phyloP scores from a whole-genome alignment of 2,113 vertebrate species.

The Anguilla japonica region DNA sequence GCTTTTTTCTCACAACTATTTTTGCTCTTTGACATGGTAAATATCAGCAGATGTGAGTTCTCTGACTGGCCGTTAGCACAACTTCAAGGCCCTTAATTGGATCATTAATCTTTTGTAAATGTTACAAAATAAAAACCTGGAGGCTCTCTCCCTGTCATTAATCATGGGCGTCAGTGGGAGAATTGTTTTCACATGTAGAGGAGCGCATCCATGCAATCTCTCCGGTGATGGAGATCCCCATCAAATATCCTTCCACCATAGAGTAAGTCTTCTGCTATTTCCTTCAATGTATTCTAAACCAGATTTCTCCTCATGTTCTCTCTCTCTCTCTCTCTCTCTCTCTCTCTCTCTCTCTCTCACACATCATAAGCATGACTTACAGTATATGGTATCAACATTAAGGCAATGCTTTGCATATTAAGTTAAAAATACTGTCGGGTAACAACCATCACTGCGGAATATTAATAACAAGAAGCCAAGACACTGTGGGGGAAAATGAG shows the following conservation, averaged over 20 bases:
- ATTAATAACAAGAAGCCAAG: not conserved
- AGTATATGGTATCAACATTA: not conserved
- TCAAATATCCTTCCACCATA: conserved; percentile 7
- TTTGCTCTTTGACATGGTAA: conserved; percentile 13
- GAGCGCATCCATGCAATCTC: conserved; percentile 9
- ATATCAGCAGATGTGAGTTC: conserved; percentile 31
- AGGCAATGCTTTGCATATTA: not conserved
- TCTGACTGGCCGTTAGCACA: conserved; percentile 25
- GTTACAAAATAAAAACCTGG: conserved; percentile 26
- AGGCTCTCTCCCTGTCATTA: conserved; percentile 22
- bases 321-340: conserved; percentile 7
- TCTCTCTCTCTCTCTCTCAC: conserved; percentile 12
- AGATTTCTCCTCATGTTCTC: not conserved
- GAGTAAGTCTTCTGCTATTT: not conserved
- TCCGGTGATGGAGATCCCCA: conserved; percentile 24
- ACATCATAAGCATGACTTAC: not conserved
- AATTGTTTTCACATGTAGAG: conserved; percentile 31
- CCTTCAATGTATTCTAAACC: not conserved
- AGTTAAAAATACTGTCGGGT: not conserved
- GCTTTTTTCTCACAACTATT: not conserved
- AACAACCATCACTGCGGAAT: not conserved
- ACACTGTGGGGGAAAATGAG: too few species aligned
- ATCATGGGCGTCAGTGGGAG: conserved; percentile 10
- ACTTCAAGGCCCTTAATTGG: conserved; percentile 27
- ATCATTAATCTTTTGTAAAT: conserved; percentile 35